phyloP scores from a whole-genome alignment of 2,797 vertebrate species.

The Sebastes steindachneri region DNA sequence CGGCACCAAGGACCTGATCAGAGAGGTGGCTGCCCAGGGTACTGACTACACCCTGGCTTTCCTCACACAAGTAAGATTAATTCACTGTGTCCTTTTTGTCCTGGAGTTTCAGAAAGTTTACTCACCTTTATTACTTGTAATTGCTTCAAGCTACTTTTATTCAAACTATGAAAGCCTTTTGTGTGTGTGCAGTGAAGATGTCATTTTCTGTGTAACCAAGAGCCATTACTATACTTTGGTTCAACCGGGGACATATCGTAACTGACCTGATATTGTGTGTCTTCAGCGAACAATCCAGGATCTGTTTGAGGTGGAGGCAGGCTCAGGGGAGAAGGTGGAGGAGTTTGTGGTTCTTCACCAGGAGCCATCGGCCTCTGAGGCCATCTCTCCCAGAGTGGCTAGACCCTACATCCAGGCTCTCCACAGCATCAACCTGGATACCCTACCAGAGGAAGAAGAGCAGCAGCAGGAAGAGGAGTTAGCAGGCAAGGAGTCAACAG shows the following conservation, averaged over 20 bases:
- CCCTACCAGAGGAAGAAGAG: conserved; percentile 46
- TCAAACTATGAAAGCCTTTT: neutral
- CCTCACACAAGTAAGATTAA: conserved; percentile 89
- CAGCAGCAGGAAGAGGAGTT: conserved; percentile 40
- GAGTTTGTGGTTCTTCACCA: conserved; percentile 98
- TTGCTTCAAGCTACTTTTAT: neutral
- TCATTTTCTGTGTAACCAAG: neutral
- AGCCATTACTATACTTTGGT: neutral
- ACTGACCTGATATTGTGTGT: conserved; percentile 9
- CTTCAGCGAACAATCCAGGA: conserved; percentile 96
- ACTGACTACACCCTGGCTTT: conserved; percentile 94
- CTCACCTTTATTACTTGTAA: neutral
- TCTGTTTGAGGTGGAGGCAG: conserved; percentile 96
- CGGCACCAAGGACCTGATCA: conserved; percentile 94
- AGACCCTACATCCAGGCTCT: conserved; percentile 97
- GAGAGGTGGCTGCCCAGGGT: conserved; percentile 95
- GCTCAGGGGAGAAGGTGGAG: conserved; percentile 95
- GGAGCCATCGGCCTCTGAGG: conserved; percentile 93
- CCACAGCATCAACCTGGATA: conserved; percentile 88
- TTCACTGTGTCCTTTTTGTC: neutral
- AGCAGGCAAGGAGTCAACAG: conserved; percentile 18
- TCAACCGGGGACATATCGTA: neutral
- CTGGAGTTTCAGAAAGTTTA: neutral
- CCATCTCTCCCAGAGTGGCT: conserved; percentile 94
- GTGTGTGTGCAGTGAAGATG: neutral